These are phyloP conservation scores for Drosophila nigromelanica DNA, from an alignment of 1,140 invertebrate genomes.

Conservation along the genomic window DNA sequence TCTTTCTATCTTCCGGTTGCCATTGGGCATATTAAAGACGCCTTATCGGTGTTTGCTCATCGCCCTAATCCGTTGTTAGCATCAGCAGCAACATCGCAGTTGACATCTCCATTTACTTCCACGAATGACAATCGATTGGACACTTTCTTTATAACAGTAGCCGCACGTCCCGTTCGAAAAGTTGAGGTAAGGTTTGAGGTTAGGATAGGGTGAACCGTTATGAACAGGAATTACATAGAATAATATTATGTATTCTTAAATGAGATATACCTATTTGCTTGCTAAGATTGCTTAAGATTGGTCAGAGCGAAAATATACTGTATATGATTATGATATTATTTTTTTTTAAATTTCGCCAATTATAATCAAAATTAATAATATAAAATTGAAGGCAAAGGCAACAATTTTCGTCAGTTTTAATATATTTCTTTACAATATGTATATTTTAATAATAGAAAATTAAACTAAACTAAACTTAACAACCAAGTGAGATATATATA, in stretches of 20 bases:
- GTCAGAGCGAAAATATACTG: too few species aligned
- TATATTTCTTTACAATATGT: too few species aligned
- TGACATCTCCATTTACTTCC: constrained; percentile 79
- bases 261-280: not conserved
- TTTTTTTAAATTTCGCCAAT: too few species aligned
- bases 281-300: too few species aligned
- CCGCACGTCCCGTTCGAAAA: constrained; percentile 38
- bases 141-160: constrained; percentile 52
- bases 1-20: constrained; percentile 14
- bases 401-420: too few species aligned
- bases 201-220: constrained; percentile 47
- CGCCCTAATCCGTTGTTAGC: constrained; percentile 48
- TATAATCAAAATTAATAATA: too few species aligned
- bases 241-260: constrained; percentile 39
- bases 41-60: constrained; percentile 67
- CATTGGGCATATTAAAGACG: constrained; percentile 43
- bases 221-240: constrained; percentile 34
- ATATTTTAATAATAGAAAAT: too few species aligned
- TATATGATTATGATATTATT: too few species aligned
- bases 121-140: constrained; percentile 55
- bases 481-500: too few species aligned
- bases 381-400: too few species aligned
- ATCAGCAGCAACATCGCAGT: constrained; percentile 44
- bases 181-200: constrained; percentile 36
- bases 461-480: too few species aligned